These are phyloP conservation scores for Chesias legatella DNA, from an alignment of 2,888 invertebrate genomes.

Conservation along the genomic window DNA sequence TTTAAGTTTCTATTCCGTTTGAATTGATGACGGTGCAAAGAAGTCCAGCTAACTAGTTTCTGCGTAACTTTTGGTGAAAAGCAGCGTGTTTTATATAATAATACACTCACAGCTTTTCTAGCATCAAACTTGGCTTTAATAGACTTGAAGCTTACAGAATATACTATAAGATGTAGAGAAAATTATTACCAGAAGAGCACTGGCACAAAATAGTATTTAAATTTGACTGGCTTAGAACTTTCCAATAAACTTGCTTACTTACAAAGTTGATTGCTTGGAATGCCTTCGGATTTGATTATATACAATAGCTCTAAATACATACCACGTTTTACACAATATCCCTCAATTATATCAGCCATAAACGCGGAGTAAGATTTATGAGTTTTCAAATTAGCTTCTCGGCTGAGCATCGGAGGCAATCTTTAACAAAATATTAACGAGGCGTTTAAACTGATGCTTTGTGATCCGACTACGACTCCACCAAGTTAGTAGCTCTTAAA, in stretches of 20 bases:
- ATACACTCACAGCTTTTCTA: no score
- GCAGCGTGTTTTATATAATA: no score
- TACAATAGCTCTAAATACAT: conserved; percentile 3
- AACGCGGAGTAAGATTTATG: conserved; percentile 23
- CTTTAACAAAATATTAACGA: neutral
- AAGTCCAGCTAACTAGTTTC: no score
- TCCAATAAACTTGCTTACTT: conserved; percentile 14
- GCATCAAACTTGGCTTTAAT: no score
- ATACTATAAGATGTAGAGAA: no score
- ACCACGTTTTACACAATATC: conserved; percentile 4
- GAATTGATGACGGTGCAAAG: no score
- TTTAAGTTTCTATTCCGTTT: no score
- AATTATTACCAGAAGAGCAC: neutral
- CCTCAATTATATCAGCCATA: conserved; percentile 17
- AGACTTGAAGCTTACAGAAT: no score
- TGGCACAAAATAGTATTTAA: neutral
- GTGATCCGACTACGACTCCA: no score
- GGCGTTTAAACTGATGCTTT: no score
- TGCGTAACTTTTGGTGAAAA: no score
- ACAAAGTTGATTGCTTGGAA: conserved; percentile 12
- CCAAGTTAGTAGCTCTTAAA: no score
- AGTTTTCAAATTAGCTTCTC: conserved; percentile 23
- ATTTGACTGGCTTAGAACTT: conserved; percentile 4
- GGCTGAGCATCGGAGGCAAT: conserved; percentile 7
- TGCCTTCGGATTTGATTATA: conserved; percentile 14